Base-by-base conservation (phyloP, 2,888 invertebrate genomes). In the Scelioninae gen. 1 region DNA sequence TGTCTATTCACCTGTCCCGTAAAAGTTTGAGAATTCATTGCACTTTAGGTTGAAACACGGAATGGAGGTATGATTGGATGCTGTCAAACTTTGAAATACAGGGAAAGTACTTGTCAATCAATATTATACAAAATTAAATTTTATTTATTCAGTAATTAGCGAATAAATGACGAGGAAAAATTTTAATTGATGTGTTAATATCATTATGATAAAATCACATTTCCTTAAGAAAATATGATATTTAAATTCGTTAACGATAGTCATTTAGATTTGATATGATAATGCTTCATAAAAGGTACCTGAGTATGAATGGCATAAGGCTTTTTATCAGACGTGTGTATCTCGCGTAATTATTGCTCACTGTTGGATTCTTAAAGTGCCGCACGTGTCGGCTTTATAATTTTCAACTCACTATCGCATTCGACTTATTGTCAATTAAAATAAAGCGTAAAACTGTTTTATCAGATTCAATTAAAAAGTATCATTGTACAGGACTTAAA, bases 321-420 rank as follows among this genome's bases (percentile, higher is more conserved):
- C 15, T 32, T 51, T 68, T 85, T 88, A 88, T 88, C 89, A 80
- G 74, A 68, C 83, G 85, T 85, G 86, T 83, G 86, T 86, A 89
- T 90, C 90, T 86, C 82, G 71, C 83, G 89, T 89, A 91, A 92
- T 91, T 91, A 74, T 74, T 74, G 47, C 43, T 71, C 40, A n/a
- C 60, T 38, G n/a, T 49, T 10, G 47, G 13, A 49, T 51, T 40
- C 23, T 51, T 11, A 13, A 29, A 34, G 43, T 13, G 56, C 32
- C 55, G 60, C 72, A 72, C 72, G 72, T 72, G 72, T 40, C 71
- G 38, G 55, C 68, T 32, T 40, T 55, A 40, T 43, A 43, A 23
- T 15, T 34, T 34, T 0, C 11, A 15, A 13, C 40, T 53, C 29
- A 29, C 29, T 43, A 29, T 38, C 38, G 38, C 5, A 16, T 56